Percentiles rank a stretch among this genome's conserved stretches.
Evolutionary conservation across 2,888 invertebrate genomes (phyloP).

Genomic region (Scaptomyza parva): DNA sequence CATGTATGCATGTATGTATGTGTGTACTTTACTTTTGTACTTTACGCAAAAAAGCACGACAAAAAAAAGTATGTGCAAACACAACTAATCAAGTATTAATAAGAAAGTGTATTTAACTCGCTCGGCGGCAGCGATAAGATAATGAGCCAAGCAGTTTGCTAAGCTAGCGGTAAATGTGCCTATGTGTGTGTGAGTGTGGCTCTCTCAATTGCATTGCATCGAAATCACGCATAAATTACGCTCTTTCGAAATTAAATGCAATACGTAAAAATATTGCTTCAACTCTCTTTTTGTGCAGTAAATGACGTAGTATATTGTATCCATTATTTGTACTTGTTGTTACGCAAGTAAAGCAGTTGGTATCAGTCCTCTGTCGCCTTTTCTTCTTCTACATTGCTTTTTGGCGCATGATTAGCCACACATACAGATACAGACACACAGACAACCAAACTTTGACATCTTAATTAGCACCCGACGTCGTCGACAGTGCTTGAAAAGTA

Average conservation of each 20-base stretch:
- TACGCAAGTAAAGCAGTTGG: slow-evolving; percentile 35
- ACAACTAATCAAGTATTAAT: slow-evolving; percentile 24
- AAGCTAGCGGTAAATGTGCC: not conserved
- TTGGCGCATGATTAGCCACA: slow-evolving; percentile 26
- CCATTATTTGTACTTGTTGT: slow-evolving; percentile 27
- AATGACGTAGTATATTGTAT: slow-evolving; percentile 18
- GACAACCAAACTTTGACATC: slow-evolving; percentile 24
- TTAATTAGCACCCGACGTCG: slow-evolving; percentile 38
- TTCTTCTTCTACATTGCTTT: not conserved
- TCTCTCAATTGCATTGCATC: slow-evolving; percentile 3
- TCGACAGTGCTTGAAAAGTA: not conserved
- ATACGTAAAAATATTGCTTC: not conserved
- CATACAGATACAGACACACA: not conserved
- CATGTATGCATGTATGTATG: slow-evolving; percentile 13
- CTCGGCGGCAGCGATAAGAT: slow-evolving; percentile 43
- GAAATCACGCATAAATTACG: not conserved
- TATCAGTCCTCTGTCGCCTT: not conserved
- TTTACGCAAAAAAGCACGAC: slow-evolving; percentile 11
- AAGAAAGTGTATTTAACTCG: slow-evolving; percentile 17
- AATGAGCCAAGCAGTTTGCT: slow-evolving; percentile 11
- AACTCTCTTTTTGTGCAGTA: not conserved
- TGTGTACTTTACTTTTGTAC: not conserved
- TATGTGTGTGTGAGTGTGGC: not conserved
- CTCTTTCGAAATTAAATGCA: not conserved
- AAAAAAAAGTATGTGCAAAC: not conserved